phyloP scores from a whole-genome alignment of 1,140 invertebrate genomes.

The Drosophila malerkotliana region DNA sequence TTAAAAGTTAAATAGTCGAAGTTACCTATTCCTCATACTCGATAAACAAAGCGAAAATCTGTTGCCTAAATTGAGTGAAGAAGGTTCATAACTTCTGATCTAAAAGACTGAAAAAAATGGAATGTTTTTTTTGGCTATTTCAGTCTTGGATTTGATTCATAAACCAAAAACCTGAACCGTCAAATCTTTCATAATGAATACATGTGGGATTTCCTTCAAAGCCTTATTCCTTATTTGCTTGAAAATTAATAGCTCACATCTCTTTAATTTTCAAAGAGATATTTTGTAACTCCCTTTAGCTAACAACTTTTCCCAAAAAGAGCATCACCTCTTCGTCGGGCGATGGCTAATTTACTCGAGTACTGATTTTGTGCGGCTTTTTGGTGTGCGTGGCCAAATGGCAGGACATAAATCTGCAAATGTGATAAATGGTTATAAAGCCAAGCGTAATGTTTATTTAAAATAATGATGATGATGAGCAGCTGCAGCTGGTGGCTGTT shows the following conservation, averaged over 20 bases:
- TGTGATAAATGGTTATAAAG: constrained; percentile 79
- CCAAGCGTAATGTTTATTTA: constrained; percentile 76
- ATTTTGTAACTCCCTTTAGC: not conserved
- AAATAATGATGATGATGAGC: constrained; percentile 79
- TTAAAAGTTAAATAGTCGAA: not conserved
- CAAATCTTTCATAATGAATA: no score
- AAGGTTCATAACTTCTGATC: not conserved
- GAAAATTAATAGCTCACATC: not conserved
- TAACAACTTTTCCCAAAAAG: not conserved
- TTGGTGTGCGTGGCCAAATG: constrained; percentile 34
- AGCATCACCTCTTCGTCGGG: constrained; percentile 22
- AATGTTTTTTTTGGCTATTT: no score
- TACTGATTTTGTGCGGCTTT: constrained; percentile 23
- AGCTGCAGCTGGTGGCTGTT: constrained; percentile 29
- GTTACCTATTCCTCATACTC: not conserved
- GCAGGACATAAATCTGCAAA: constrained; percentile 73
- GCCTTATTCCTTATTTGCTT: not conserved
- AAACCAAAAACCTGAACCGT: no score
- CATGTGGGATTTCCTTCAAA: no score
- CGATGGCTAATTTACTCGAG: constrained; percentile 27
- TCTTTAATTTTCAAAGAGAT: not conserved
- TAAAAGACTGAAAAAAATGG: no score
- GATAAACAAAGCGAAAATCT: constrained; percentile 1
- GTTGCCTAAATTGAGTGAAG: not conserved
- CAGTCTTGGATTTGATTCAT: no score